phyloP scores from a whole-genome alignment of 2,888 invertebrate genomes.

The Ectemnius lituratus region DNA sequence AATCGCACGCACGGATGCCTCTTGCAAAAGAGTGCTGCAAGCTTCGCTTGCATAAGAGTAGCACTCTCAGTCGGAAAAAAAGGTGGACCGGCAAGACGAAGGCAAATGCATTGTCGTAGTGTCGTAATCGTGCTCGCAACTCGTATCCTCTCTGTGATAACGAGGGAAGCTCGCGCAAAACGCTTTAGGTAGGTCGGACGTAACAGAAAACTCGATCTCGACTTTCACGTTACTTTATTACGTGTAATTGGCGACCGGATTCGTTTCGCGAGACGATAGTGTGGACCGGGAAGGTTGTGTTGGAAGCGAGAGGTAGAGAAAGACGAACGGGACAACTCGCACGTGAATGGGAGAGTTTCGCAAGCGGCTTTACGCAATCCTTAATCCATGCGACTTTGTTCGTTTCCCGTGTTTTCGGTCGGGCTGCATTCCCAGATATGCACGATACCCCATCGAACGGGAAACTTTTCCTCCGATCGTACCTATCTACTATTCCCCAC shows the following conservation, averaged over 20 bases:
- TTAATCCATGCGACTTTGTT: constrained; percentile 33
- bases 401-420: constrained; percentile 36
- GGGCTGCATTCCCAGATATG: constrained; percentile 14
- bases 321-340: constrained; percentile 5
- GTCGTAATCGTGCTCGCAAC: not conserved
- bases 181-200: too few relatives aligned
- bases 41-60: not conserved
- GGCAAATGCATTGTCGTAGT: constrained; percentile 3
- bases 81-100: not conserved
- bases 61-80: not conserved
- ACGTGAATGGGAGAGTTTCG: constrained; percentile 51
- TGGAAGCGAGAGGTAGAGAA: too few relatives aligned
- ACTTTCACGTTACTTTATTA: constrained; percentile 55
- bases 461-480: constrained; percentile 51
- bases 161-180: too few relatives aligned
- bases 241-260: constrained; percentile 50
- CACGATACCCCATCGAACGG: constrained; percentile 37
- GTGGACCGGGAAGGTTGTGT: not conserved
- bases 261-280: constrained; percentile 26
- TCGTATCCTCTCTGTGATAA: not conserved
- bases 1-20: not conserved
- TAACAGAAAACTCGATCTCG: constrained; percentile 39
- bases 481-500: not conserved
- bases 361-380: constrained; percentile 62
- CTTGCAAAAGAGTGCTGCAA: not conserved